Percentiles rank a stretch among this genome's conserved stretches.
phyloP scores from a whole-genome alignment of 2,113 vertebrate genomes.

The Neotoma lepida region DNA sequence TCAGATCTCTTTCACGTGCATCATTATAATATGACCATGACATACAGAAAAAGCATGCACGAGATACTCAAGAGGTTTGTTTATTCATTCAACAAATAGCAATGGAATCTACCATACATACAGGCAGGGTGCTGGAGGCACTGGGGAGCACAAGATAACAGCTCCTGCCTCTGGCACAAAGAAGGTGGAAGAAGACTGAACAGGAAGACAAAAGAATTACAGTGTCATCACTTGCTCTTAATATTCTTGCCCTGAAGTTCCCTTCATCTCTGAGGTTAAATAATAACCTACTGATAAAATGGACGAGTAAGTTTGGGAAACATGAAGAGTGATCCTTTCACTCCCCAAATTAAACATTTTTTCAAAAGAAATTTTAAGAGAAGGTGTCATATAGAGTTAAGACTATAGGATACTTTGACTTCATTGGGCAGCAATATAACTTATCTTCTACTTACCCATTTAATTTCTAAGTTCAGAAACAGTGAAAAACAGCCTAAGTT shows the following conservation, averaged over 20 bases:
- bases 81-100: constrained; percentile 23
- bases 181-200: not conserved
- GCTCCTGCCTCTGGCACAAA: not conserved
- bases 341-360: not conserved
- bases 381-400: not conserved
- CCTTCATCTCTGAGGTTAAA: constrained; percentile 6
- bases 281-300: constrained; percentile 1
- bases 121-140: not conserved
- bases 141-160: not conserved
- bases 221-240: not conserved
- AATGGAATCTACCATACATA: not conserved
- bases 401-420: constrained; percentile 1
- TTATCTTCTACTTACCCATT: constrained; percentile 6
- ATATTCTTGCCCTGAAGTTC: not conserved
- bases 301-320: constrained; percentile 19
- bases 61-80: not conserved
- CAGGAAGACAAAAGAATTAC: not conserved
- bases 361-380: constrained; percentile 39
- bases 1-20: not conserved
- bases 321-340: constrained; percentile 14
- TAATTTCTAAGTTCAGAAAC: constrained; percentile 48
- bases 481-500: not conserved
- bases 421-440: not conserved
- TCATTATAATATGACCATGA: not conserved
- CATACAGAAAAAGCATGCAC: not conserved